Evolutionary conservation across 2,797 vertebrate species (phyloP).

Genomic region (Coilia nasus): DNA sequence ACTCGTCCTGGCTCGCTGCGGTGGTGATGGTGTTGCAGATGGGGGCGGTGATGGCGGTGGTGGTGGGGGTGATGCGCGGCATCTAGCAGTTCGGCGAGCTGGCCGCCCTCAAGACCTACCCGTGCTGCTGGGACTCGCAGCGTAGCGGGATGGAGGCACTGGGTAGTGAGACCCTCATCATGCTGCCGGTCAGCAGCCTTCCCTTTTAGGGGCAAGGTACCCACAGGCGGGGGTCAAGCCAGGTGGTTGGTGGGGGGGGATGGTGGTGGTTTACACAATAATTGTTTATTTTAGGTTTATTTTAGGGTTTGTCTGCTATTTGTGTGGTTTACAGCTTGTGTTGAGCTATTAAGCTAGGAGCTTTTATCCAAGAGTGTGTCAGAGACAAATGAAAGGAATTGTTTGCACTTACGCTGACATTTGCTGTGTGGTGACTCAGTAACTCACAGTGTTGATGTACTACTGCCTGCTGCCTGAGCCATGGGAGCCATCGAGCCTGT

Average conservation of each 20-base stretch:
- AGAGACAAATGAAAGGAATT: background rate
- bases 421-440: background rate
- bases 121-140: constrained; percentile 36
- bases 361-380: background rate
- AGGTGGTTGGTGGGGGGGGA: background rate
- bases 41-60: background rate
- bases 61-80: constrained; percentile 45
- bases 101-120: constrained; percentile 24
- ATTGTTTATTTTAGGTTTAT: constrained; percentile 23
- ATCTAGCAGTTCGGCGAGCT: constrained; percentile 39
- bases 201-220: background rate
- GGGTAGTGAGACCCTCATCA: constrained; percentile 62
- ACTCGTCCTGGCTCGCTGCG: background rate
- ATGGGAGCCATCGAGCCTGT: background rate
- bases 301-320: background rate
- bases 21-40: background rate
- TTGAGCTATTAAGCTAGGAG: background rate
- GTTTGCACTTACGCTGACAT: background rate
- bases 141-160: constrained; percentile 47
- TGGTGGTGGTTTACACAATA: no score
- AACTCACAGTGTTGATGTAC: background rate
- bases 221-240: no score
- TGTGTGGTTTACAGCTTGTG: background rate
- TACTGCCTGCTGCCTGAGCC: background rate
- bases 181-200: constrained; percentile 66